phyloP scores from a whole-genome alignment of 2,888 invertebrate genomes.

The Embidobia sp. region DNA sequence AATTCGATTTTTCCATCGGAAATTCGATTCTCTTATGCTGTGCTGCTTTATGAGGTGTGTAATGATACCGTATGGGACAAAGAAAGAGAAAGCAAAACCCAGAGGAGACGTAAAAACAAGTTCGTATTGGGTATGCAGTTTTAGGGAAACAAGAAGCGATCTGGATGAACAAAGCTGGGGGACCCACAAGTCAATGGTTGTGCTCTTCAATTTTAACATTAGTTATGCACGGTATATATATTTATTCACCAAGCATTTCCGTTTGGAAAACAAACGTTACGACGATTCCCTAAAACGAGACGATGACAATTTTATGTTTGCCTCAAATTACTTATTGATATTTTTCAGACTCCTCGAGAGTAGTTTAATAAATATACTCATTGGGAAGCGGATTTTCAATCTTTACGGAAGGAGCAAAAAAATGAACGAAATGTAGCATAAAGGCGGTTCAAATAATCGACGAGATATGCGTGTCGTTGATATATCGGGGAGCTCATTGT shows the following conservation, averaged over 20 bases:
- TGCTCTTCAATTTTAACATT: slow-evolving; percentile 35
- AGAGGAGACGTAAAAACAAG: slow-evolving; percentile 80
- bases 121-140: slow-evolving; percentile 71
- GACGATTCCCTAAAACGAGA: no score
- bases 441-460: slow-evolving; percentile 58
- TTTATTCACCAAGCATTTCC: no score
- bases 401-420: slow-evolving; percentile 8
- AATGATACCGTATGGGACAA: slow-evolving; percentile 74
- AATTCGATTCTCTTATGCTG: slow-evolving; percentile 46
- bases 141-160: slow-evolving; percentile 60
- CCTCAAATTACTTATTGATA: no score
- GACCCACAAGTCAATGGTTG: slow-evolving; percentile 19
- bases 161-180: slow-evolving; percentile 18
- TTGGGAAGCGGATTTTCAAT: slow-evolving; percentile 21
- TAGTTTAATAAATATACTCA: slow-evolving; percentile 39
- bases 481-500: slow-evolving; percentile 63
- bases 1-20: slow-evolving; percentile 52
- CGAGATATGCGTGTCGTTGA: slow-evolving; percentile 59
- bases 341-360: slow-evolving; percentile 4
- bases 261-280: no score
- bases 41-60: slow-evolving; percentile 80
- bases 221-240: slow-evolving; percentile 42
- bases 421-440: slow-evolving; percentile 35
- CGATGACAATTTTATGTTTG: no score
- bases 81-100: slow-evolving; percentile 73